Evolutionary conservation across 1,140 invertebrate genomes (phyloP).

Genomic region (Zaprionus lachaisei): DNA sequence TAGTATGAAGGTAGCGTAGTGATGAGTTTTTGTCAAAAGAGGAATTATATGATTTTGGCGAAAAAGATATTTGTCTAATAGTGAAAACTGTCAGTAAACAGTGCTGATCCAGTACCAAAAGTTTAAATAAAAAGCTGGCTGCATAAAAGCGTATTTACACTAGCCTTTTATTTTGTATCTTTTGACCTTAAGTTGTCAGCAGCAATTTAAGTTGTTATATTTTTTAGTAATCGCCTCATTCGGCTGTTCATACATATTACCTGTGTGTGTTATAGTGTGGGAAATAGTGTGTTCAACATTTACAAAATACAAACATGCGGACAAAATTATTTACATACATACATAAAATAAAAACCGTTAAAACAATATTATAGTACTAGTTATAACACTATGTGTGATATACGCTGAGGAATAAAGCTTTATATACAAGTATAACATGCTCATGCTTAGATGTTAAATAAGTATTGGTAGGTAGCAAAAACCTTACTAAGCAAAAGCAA

Average conservation of each 20-base stretch:
- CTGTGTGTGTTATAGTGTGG: background rate
- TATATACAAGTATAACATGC: constrained; percentile 12
- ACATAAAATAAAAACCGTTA: background rate
- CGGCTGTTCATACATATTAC: background rate
- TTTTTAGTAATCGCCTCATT: background rate
- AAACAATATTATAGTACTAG: background rate
- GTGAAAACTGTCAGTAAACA: background rate
- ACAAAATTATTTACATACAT: constrained; percentile 5
- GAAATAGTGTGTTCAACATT: background rate
- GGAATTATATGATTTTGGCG: background rate
- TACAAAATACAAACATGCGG: constrained; percentile 7
- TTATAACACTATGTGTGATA: background rate
- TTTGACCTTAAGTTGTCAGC: background rate
- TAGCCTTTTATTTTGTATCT: background rate
- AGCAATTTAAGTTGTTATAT: background rate
- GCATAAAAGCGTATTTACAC: background rate
- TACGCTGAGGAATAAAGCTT: constrained; percentile 8
- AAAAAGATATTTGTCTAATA: background rate
- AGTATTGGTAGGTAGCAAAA: constrained; percentile 35
- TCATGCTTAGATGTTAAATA: constrained; percentile 14
- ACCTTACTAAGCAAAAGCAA: constrained; percentile 60
- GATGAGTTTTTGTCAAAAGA: background rate
- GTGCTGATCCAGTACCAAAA: background rate
- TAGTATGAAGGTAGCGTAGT: background rate
- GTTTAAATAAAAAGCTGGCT: background rate